These are phyloP conservation scores for Alaudala cheleensis DNA, from an alignment of 2,113 vertebrate species.

Conservation along the genomic window DNA sequence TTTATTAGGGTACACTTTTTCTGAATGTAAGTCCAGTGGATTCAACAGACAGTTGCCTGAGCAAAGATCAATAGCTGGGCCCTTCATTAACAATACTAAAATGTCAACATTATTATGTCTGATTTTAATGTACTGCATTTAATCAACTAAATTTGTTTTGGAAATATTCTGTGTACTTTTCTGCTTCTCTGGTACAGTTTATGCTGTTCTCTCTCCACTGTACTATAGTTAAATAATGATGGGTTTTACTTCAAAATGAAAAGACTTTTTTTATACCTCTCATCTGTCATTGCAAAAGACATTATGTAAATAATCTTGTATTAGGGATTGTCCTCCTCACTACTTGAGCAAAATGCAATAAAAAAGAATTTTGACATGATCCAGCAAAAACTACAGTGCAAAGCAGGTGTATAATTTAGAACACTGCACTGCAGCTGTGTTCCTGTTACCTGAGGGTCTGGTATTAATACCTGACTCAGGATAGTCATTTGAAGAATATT, in stretches of 20 bases:
- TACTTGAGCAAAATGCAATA: background rate
- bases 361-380: background rate
- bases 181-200: background rate
- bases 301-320: background rate
- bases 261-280: background rate
- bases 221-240: background rate
- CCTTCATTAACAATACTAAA: constrained; percentile 1
- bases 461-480: background rate
- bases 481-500: background rate
- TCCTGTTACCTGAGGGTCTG: background rate
- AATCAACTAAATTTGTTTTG: constrained; percentile 27
- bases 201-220: background rate
- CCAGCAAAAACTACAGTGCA: background rate
- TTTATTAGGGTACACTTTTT: background rate
- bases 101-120: background rate
- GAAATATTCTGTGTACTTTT: constrained; percentile 3
- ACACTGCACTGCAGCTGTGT: background rate
- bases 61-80: background rate
- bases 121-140: constrained; percentile 7
- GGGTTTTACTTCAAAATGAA: background rate
- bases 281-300: background rate
- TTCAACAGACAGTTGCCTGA: background rate
- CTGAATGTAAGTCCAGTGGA: background rate
- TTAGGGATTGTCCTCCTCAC: background rate
- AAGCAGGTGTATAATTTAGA: background rate